phyloP scores from a whole-genome alignment of 2,797 vertebrate species.

The Myotis pilosus region DNA sequence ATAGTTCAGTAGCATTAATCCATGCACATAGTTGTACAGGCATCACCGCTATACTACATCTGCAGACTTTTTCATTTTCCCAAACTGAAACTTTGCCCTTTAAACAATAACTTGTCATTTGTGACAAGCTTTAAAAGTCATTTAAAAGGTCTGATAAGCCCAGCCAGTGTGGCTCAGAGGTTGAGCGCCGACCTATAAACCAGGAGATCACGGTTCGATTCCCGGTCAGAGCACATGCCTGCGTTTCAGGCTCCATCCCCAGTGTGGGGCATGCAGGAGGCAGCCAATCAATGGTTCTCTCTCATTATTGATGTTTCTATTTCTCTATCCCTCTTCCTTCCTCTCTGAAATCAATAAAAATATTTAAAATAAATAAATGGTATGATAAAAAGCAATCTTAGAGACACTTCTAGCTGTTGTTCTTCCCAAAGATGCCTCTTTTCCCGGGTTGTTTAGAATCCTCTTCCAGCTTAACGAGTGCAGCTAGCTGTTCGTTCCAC shows the following conservation, averaged over 20 bases:
- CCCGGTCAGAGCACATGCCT: background rate
- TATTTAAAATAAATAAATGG: background rate
- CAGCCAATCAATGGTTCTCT: background rate
- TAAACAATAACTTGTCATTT: background rate
- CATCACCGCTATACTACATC: background rate
- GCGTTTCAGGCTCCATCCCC: background rate
- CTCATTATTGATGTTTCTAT: background rate
- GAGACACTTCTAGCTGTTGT: background rate
- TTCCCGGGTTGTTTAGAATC: background rate
- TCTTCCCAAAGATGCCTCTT: background rate
- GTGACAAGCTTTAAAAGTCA: background rate
- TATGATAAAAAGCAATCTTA: background rate
- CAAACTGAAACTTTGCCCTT: background rate
- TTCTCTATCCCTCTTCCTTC: background rate
- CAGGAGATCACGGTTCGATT: background rate
- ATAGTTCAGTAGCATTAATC: background rate
- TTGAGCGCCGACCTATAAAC: background rate
- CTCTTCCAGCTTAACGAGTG: background rate
- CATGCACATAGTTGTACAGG: background rate
- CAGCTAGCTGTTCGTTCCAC: background rate
- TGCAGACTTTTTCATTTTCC: background rate
- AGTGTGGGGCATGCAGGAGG: background rate
- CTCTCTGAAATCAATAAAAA: background rate
- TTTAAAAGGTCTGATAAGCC: background rate
- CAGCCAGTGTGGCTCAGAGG: background rate